Base-by-base conservation (phyloP, 2,888 invertebrate species). In the Calameuta idolon region DNA sequence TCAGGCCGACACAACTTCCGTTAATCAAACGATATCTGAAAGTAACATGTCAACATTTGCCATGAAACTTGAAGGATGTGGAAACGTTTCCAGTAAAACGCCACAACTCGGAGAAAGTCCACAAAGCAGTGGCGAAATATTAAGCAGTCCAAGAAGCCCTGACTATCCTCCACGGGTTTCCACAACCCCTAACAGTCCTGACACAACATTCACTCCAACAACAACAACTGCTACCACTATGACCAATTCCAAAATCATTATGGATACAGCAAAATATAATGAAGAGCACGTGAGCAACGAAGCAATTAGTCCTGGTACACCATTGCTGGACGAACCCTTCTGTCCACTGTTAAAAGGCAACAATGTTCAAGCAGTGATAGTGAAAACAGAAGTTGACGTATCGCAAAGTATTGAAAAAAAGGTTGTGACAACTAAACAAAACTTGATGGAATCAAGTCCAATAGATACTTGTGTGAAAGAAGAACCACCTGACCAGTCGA, bases 161-260 rank as follows among this genome's bases (percentile, higher is more conserved):
- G 91, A 91, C 77, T 91, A 89, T 82, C 91, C 90, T 12, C 89
- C 90, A 2, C 80, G 86, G 78, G 89, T 90, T 33, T 87, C 91
- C 3, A 81, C 82, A 30, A 88, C 88, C 71, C 89, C 87, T 4
- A 84, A 86, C 12, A 87, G 87, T 82, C 87, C 87, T 5, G 86
- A 87, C 12, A 84, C 85, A 12, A 85, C 86, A 11, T 85, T 86
- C 77, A 81, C 78, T 34, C 77, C 84, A 4, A 84, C 83, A 15
- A 75, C 81, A 37, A 77, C 81, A 37, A 77, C 73, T 4, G 69
- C 78, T 31, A 78, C 79, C 34, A 31, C 78, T 11, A 34, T 71
- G 2, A 34, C 71, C 12, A 71, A 34, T 34, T 33, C 71, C 33
- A 71, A 12, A 34, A 71, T 71, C 33, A 71, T 34, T 12, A 86